Evolutionary conservation across 2,888 invertebrate genomes (phyloP).

Genomic region (Drosophila melanosoma): DNA sequence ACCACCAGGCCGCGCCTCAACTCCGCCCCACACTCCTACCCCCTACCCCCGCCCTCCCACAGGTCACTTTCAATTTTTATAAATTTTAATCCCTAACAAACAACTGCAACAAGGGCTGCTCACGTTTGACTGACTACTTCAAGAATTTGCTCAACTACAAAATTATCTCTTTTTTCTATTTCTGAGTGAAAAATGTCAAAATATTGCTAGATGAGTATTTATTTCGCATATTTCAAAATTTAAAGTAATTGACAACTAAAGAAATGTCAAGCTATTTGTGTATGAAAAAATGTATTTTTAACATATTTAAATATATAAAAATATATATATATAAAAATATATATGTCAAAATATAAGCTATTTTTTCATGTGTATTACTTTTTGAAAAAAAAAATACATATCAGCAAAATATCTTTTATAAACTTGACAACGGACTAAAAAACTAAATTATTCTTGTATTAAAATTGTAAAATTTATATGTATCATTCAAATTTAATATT

Average conservation of each 20-base stretch:
- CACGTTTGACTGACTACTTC: background rate
- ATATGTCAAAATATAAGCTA: background rate
- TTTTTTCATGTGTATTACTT: background rate
- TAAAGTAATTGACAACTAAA: background rate
- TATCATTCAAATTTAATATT: constrained; percentile 9
- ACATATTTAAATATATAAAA: background rate
- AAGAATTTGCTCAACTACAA: constrained; percentile 13
- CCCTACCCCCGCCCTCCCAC: background rate
- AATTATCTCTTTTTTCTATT: background rate
- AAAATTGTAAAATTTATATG: background rate
- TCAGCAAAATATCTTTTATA: background rate
- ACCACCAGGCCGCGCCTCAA: constrained; percentile 4
- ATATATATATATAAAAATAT: too few relatives aligned
- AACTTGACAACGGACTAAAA: background rate
- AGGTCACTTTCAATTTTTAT: constrained; percentile 59
- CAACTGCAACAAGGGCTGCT: constrained; percentile 45
- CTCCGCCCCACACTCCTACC: background rate
- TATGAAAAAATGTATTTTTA: background rate
- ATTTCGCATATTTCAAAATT: background rate
- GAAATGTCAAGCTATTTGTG: background rate
- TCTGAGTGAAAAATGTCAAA: background rate
- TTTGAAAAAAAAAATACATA: background rate
- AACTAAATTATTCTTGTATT: too few relatives aligned
- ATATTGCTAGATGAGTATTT: background rate
- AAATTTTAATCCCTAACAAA: constrained; percentile 58